Conservation (phyloP, 2,888 invertebrate species). For the Lutraria lutraria region DNA sequence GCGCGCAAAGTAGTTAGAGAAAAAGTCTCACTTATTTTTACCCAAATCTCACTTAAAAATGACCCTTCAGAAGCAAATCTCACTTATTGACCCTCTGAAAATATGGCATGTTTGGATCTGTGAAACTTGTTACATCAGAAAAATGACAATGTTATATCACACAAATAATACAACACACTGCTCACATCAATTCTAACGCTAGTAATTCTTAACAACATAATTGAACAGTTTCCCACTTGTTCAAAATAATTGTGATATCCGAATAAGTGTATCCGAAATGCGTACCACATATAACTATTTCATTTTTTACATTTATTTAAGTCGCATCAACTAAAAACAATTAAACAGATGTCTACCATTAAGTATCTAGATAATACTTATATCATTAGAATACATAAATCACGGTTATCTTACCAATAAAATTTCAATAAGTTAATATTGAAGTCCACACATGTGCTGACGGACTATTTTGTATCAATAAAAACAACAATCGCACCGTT, state of each 20-base stretch:
- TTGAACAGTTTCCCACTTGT: not conserved
- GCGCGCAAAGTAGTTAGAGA: no score
- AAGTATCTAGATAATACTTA: not conserved
- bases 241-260: not conserved
- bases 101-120: not conserved
- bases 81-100: no score
- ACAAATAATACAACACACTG: not conserved
- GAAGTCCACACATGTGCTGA: not conserved
- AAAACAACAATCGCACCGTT: conserved; percentile 9
- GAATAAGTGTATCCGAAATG: not conserved
- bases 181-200: not conserved
- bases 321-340: not conserved
- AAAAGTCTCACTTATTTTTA: no score
- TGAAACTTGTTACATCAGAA: not conserved
- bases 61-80: no score
- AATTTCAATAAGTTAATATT: not conserved
- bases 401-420: not conserved
- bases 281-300: not conserved
- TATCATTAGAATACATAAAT: not conserved
- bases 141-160: not conserved
- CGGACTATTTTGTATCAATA: not conserved
- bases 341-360: not conserved
- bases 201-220: not conserved
- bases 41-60: no score
- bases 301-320: not conserved